These are phyloP conservation scores for Melipona quadrifasciata DNA, from an alignment of 1,140 invertebrate genomes.

Conservation along the genomic window DNA sequence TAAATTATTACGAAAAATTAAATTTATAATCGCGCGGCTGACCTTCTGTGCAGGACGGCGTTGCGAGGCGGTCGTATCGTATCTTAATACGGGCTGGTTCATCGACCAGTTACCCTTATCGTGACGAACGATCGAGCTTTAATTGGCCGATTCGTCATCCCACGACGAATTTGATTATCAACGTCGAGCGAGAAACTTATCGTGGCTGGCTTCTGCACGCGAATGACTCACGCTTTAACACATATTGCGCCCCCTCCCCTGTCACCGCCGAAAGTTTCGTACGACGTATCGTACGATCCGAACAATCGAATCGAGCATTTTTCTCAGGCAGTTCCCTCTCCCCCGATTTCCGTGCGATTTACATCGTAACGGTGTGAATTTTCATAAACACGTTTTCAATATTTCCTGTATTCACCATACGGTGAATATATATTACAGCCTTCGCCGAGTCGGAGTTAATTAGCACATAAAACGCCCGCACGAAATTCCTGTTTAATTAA, in stretches of 20 bases:
- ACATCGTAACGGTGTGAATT: not conserved
- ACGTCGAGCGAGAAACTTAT: constrained; percentile 76
- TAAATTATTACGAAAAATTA: constrained; percentile 43
- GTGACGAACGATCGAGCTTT: constrained; percentile 78
- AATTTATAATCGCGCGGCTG: constrained; percentile 24
- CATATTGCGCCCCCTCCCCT: constrained; percentile 60
- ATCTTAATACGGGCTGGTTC: constrained; percentile 66
- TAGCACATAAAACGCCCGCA: not conserved
- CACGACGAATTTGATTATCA: constrained; percentile 81
- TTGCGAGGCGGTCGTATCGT: constrained; percentile 47
- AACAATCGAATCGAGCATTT: constrained; percentile 37
- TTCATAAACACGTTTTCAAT: not conserved
- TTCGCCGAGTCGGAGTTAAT: not conserved
- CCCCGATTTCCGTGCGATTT: not conserved
- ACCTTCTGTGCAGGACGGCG: constrained; percentile 30
- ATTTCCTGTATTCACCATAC: not conserved
- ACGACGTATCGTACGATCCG: constrained; percentile 45
- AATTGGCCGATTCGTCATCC: constrained; percentile 82
- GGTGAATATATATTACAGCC: not conserved
- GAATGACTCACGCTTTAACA: constrained; percentile 79
- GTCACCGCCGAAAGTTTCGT: constrained; percentile 38
- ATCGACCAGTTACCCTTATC: constrained; percentile 79
- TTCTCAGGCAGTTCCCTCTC: not conserved
- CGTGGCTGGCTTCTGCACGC: constrained; percentile 75
- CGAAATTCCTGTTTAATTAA: not conserved